Percentiles rank a stretch among this genome's conserved stretches.
Evolutionary conservation across 2,113 vertebrate species (phyloP).

Genomic region (Phoenicopterus ruber): DNA sequence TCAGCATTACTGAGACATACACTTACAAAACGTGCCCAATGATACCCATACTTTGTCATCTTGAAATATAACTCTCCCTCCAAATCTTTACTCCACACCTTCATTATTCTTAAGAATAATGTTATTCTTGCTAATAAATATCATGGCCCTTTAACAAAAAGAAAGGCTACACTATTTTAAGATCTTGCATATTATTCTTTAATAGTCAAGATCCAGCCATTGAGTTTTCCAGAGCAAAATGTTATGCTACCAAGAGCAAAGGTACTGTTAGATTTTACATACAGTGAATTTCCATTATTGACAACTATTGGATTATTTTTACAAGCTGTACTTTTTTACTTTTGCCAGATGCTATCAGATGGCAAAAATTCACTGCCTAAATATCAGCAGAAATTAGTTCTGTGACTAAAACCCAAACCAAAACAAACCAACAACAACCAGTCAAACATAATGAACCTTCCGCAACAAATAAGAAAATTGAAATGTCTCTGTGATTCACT

Average conservation of each 20-base stretch:
- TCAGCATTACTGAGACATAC: neutral
- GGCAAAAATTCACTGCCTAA: slow-evolving; percentile 6
- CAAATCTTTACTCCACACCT: neutral
- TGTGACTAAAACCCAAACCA: neutral
- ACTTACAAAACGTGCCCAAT: neutral
- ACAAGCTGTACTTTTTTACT: neutral
- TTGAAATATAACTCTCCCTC: neutral
- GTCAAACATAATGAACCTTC: neutral
- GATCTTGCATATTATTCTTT: neutral
- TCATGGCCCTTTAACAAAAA: neutral
- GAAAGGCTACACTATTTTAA: neutral
- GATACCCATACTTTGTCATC: neutral
- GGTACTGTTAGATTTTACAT: neutral
- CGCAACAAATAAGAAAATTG: neutral
- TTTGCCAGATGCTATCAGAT: neutral
- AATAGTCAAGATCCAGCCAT: neutral
- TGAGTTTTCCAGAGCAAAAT: neutral
- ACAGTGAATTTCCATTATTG: neutral
- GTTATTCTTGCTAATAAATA: neutral
- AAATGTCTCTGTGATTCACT: neutral
- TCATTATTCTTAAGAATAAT: neutral
- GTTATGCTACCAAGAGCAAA: neutral
- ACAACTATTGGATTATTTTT: neutral
- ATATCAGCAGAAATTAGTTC: neutral
- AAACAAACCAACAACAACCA: neutral